Conservation (phyloP, 2,797 vertebrate genomes). For the Threskiornis aethiopicus region DNA sequence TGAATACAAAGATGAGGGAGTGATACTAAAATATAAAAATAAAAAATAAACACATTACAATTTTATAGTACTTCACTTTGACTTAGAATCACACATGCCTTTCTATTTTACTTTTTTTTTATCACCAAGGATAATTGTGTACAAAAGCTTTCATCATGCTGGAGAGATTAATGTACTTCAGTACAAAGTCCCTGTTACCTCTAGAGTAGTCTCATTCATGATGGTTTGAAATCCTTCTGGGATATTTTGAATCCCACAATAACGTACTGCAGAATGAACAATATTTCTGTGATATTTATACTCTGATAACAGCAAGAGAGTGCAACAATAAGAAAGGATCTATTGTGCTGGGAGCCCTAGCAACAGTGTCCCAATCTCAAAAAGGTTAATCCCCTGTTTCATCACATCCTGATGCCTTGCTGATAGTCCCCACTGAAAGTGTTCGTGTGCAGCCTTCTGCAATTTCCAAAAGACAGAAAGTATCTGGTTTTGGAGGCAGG, state of each 20-base stretch:
- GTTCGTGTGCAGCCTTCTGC: background rate
- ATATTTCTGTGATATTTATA: background rate
- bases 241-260: background rate
- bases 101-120: background rate
- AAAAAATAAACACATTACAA: background rate
- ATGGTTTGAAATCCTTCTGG: background rate
- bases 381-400: background rate
- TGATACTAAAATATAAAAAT: background rate
- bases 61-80: background rate
- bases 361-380: background rate
- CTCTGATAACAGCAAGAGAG: background rate
- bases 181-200: background rate
- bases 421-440: background rate
- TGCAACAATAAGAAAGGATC: background rate
- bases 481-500: background rate
- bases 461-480: background rate
- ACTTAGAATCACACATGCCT: background rate
- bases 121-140: background rate
- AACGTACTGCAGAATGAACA: background rate
- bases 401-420: background rate
- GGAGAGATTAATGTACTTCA: background rate
- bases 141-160: background rate
- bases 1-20: background rate
- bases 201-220: background rate
- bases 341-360: background rate